Evolutionary conservation across 2,888 invertebrate species (phyloP).

Genomic region (Eupithecia exiguata): DNA sequence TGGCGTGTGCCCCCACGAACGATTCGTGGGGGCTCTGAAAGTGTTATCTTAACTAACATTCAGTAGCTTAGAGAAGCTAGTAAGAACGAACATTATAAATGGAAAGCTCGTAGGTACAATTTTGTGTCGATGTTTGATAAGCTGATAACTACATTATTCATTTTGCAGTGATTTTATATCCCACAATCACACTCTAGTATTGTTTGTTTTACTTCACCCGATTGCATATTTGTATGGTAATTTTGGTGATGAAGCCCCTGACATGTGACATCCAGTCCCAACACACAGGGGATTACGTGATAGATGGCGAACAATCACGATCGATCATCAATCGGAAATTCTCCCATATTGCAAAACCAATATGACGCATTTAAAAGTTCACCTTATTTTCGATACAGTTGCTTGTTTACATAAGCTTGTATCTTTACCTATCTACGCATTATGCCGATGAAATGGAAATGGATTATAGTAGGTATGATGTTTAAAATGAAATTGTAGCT

Average conservation of each 20-base stretch:
- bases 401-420: neutral
- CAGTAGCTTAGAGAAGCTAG: too few species aligned
- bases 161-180: neutral
- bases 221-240: slow-evolving; percentile 19
- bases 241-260: slow-evolving; percentile 15
- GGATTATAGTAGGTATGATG: too few species aligned
- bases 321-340: slow-evolving; percentile 8
- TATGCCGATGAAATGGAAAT: neutral
- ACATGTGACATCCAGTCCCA: slow-evolving; percentile 18
- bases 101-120: too few species aligned
- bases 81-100: neutral
- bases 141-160: neutral
- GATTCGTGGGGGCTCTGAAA: too few species aligned
- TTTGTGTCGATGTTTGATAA: neutral
- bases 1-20: too few species aligned
- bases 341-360: neutral
- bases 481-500: too few species aligned
- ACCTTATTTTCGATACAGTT: neutral
- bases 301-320: slow-evolving; percentile 13
- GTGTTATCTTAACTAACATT: too few species aligned
- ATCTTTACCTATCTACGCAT: neutral
- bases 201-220: neutral
- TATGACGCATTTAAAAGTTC: neutral
- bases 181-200: neutral
- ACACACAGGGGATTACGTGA: slow-evolving; percentile 21